phyloP scores from a whole-genome alignment of 2,797 vertebrate species.

The Alosa sapidissima region DNA sequence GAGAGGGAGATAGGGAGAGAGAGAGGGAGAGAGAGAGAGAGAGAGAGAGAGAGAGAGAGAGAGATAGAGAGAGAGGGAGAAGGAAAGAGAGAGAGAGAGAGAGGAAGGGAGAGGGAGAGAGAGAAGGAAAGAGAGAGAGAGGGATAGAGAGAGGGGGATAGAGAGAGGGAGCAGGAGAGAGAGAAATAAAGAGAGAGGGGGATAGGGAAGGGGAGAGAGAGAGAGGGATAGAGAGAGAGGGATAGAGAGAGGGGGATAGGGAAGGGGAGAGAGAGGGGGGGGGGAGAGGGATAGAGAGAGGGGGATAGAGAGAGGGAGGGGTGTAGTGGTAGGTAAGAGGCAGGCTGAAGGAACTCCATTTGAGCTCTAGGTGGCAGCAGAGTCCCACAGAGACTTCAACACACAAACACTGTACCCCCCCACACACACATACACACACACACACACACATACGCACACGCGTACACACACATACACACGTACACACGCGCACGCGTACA shows the following conservation, averaged over 20 bases:
- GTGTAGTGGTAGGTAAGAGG: background rate
- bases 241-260: background rate
- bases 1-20: conserved; percentile 1
- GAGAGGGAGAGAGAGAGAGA: conserved; percentile 37
- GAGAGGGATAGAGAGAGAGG: too few relatives aligned
- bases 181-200: background rate
- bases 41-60: conserved; percentile 41
- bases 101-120: too few relatives aligned
- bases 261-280: background rate
- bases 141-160: too few relatives aligned
- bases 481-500: too few relatives aligned
- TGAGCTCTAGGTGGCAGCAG: conserved; percentile 68
- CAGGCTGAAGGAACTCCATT: background rate
- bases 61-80: conserved; percentile 26
- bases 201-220: too few relatives aligned
- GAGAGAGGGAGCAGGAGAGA: background rate
- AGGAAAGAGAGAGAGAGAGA: background rate
- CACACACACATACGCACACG: background rate
- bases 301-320: conserved; percentile 29
- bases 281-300: background rate
- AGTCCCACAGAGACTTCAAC: conserved; percentile 49
- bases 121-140: too few relatives aligned
- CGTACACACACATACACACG: background rate
- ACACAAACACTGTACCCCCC: conserved; percentile 16
- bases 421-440: conserved; percentile 30